These are phyloP conservation scores for Zenarchopterus dispar DNA, from an alignment of 2,797 vertebrate genomes.

Conservation along the genomic window DNA sequence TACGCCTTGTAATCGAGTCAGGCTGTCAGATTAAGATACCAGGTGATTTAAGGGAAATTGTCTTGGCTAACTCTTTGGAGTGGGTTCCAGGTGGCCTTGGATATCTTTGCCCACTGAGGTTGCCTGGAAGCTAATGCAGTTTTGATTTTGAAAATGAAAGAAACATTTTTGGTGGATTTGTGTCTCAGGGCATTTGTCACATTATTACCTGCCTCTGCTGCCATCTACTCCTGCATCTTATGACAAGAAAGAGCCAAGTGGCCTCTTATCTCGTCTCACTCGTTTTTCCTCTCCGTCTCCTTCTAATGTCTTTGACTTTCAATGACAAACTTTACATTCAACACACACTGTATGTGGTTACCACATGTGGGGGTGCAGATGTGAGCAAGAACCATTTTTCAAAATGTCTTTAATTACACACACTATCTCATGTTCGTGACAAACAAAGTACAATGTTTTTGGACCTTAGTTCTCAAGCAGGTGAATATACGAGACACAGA, in stretches of 20 bases:
- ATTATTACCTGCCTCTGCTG: slow-evolving; percentile 76
- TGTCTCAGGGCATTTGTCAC: slow-evolving; percentile 78
- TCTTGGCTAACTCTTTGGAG: slow-evolving; percentile 83
- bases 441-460: neutral
- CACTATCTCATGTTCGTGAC: neutral
- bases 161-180: slow-evolving; percentile 74
- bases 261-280: slow-evolving; percentile 58
- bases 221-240: slow-evolving; percentile 68
- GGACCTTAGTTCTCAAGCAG: no score
- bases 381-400: slow-evolving; percentile 1
- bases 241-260: slow-evolving; percentile 71
- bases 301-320: slow-evolving; percentile 35
- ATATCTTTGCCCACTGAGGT: slow-evolving; percentile 71
- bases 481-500: no score
- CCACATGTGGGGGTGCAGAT: slow-evolving; percentile 6
- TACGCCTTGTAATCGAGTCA: slow-evolving; percentile 85
- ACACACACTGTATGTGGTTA: slow-evolving; percentile 12
- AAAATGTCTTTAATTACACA: neutral
- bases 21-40: slow-evolving; percentile 90
- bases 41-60: slow-evolving; percentile 86
- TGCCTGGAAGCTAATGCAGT: slow-evolving; percentile 73
- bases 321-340: slow-evolving; percentile 47
- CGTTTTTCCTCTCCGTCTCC: slow-evolving; percentile 37
- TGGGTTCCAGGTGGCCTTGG: slow-evolving; percentile 83
- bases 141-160: slow-evolving; percentile 82